Conservation (phyloP, 2,888 invertebrate genomes). For the Julus scanicus region DNA sequence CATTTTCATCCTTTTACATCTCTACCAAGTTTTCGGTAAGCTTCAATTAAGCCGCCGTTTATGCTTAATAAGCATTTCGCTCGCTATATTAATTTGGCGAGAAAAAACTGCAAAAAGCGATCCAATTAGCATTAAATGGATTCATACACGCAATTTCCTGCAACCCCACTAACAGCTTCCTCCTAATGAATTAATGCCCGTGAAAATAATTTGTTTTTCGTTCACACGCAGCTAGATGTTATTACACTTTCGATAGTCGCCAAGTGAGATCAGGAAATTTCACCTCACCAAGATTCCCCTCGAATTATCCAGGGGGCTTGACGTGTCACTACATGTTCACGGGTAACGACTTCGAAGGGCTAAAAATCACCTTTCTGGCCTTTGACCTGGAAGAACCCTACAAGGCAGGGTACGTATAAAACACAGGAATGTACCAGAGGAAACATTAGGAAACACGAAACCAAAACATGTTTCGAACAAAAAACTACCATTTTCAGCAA, state of each 20-base stretch:
- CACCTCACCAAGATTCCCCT: conserved; percentile 63
- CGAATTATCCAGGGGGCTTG: conserved; percentile 63
- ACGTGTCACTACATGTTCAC: conserved; percentile 62
- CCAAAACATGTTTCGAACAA: no score
- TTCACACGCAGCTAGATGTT: conserved; percentile 40
- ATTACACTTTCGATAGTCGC: conserved; percentile 50
- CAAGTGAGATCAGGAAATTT: conserved; percentile 61
- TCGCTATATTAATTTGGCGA: background rate
- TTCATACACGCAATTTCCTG: background rate
- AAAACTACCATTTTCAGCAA: no score
- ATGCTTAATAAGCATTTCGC: background rate
- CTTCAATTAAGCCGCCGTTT: background rate
- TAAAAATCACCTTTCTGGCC: conserved; percentile 62
- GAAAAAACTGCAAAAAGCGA: background rate
- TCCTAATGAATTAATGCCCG: background rate
- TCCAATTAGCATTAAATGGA: background rate
- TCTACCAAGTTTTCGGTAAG: conserved; percentile 43
- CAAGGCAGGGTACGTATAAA: conserved; percentile 64
- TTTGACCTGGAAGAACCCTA: conserved; percentile 64
- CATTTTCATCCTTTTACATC: conserved; percentile 4
- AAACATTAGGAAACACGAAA: no score
- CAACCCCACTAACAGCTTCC: background rate
- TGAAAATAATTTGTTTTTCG: background rate
- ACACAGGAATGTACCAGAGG: no score
- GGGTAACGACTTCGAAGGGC: conserved; percentile 63